These are phyloP conservation scores for Parazoanthus darwini DNA, from an alignment of 92 coral and sea anemone genomes.

Conservation along the genomic window DNA sequence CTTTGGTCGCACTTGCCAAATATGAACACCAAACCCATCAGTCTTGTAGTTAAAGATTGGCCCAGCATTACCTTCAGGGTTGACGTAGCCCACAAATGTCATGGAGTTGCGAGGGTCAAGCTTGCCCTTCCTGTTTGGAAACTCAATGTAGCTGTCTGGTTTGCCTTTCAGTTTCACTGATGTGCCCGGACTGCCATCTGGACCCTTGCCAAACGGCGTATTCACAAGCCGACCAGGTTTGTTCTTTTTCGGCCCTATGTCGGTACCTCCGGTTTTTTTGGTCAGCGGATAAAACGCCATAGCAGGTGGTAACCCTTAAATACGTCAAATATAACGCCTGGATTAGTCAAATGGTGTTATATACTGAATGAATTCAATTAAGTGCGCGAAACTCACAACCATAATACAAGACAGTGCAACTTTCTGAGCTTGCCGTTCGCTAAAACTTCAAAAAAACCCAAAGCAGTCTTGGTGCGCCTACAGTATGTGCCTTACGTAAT, in stretches of 20 bases:
- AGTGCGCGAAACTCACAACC: neutral
- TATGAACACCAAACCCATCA: slow-evolving; percentile 81
- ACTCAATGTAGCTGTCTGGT: slow-evolving; percentile 71
- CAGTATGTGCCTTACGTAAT: no score
- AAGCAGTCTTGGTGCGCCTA: no score
- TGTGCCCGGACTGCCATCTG: slow-evolving; percentile 65
- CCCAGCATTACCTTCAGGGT: slow-evolving; percentile 65
- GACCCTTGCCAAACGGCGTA: slow-evolving; percentile 52
- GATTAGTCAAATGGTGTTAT: neutral
- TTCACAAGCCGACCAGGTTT: slow-evolving; percentile 57
- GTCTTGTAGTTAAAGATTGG: slow-evolving; percentile 84
- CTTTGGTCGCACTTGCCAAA: slow-evolving; percentile 79
- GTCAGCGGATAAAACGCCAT: slow-evolving; percentile 76
- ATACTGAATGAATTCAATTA: neutral
- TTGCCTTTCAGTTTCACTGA: slow-evolving; percentile 67
- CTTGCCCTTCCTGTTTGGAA: slow-evolving; percentile 71
- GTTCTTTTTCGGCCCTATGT: slow-evolving; percentile 70
- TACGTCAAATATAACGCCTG: neutral
- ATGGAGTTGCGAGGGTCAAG: slow-evolving; percentile 58
- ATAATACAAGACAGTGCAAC: no score
- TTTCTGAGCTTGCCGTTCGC: no score
- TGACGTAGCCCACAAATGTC: slow-evolving; percentile 65
- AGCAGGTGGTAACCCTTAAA: slow-evolving; percentile 66
- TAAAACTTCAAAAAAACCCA: no score
- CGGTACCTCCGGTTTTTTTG: slow-evolving; percentile 48